Conservation (phyloP, 35 echinoderm and acorn worm species). For the Diadema setosum region DNA sequence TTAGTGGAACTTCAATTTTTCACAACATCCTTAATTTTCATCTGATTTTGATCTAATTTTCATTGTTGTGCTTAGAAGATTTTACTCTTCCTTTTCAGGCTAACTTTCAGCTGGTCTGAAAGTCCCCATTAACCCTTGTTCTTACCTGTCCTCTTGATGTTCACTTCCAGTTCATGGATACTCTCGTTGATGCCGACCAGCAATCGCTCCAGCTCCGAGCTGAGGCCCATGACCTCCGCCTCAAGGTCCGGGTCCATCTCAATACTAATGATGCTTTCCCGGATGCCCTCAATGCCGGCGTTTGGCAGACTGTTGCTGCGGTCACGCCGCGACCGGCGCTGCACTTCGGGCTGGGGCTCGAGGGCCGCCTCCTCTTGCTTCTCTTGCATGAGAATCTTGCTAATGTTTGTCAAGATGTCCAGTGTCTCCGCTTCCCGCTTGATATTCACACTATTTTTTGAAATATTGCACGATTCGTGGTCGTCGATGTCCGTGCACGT, state of each 20-base stretch:
- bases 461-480: not conserved
- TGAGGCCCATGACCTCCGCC: constrained; percentile 49
- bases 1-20: no score
- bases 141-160: constrained; percentile 57
- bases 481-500: not conserved
- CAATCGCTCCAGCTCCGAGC: constrained; percentile 78
- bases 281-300: constrained; percentile 30
- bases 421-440: constrained; percentile 72
- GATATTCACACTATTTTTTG: not conserved
- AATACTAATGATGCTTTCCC: not conserved
- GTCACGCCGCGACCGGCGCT: not conserved
- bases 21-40: no score
- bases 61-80: no score
- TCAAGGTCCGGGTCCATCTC: constrained; percentile 43
- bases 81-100: no score
- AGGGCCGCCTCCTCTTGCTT: constrained; percentile 10
- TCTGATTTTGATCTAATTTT: no score
- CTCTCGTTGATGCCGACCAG: constrained; percentile 94
- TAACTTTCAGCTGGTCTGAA: no score
- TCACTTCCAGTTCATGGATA: constrained; percentile 84
- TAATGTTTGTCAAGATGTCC: constrained; percentile 87
- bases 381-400: constrained; percentile 55
- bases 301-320: constrained; percentile 88
- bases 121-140: no score
- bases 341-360: not conserved